Percentiles rank a stretch among this genome's conserved stretches.
phyloP scores from a whole-genome alignment of 2,888 invertebrate genomes.

The Acanthosepion lycidas region DNA sequence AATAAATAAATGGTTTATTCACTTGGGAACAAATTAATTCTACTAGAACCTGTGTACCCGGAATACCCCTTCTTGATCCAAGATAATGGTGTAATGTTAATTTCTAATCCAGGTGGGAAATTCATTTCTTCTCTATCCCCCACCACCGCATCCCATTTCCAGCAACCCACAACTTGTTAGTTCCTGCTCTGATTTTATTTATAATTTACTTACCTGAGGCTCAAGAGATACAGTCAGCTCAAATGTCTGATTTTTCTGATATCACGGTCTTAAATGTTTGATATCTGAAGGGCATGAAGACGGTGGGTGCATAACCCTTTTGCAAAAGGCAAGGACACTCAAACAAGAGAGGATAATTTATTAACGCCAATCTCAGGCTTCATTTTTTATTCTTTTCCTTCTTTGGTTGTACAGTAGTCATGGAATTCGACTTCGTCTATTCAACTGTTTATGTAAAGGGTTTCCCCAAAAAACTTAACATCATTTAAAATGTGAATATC shows the following conservation, averaged over 20 bases:
- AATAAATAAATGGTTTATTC: not conserved
- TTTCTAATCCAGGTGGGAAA: not conserved
- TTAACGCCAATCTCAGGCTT: not conserved
- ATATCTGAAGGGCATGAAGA: not conserved
- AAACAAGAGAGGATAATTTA: not conserved
- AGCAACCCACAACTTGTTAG: not conserved
- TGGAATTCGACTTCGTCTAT: not conserved
- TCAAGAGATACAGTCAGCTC: not conserved
- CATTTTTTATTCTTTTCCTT: not conserved
- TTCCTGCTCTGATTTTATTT: not conserved
- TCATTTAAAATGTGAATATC: too few species aligned
- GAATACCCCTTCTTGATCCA: not conserved
- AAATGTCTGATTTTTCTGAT: not conserved
- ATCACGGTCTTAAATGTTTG: not conserved
- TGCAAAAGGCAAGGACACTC: not conserved
- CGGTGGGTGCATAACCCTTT: not conserved
- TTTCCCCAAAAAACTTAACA: too few species aligned
- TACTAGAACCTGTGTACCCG: not conserved
- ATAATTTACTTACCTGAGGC: not conserved
- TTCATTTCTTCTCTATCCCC: not conserved
- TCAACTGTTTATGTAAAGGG: not conserved
- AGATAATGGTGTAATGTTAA: not conserved
- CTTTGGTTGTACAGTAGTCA: not conserved
- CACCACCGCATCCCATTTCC: not conserved
- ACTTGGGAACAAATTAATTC: conserved; percentile 15